Conservation (phyloP, 35 echinoderm and acorn worm species). For the Ophiothrix spiculata region DNA sequence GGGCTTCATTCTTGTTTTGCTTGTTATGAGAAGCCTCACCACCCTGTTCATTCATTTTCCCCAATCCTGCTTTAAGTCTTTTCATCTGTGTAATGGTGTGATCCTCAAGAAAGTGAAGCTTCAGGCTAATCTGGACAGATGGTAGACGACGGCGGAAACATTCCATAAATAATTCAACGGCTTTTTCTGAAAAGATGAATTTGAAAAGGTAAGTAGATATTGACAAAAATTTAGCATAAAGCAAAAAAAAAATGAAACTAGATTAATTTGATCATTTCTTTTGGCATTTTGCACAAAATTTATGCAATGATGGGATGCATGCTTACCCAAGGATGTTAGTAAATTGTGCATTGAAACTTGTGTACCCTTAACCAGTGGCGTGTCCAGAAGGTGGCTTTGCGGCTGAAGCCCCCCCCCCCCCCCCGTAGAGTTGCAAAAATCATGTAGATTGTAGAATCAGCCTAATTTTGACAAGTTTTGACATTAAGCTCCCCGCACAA, state of each 20-base stretch:
- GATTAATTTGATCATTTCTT: too few species aligned
- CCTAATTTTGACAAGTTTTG: too few species aligned
- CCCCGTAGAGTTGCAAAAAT: too few species aligned
- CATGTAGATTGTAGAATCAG: too few species aligned
- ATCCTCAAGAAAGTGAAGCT: neutral
- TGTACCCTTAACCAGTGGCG: neutral
- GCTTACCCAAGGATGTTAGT: neutral
- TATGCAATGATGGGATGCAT: neutral
- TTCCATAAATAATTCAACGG: neutral
- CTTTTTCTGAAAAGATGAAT: neutral
- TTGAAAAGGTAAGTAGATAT: neutral
- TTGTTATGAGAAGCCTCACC: neutral
- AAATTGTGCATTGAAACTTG: neutral
- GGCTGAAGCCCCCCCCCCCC: too few species aligned
- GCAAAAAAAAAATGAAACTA: neutral
- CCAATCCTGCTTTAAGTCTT: neutral
- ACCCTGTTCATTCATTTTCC: slow-evolving; percentile 10
- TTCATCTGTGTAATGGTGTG: neutral
- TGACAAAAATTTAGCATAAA: neutral
- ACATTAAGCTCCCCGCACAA: too few species aligned
- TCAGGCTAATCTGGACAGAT: neutral
- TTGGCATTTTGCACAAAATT: too few species aligned
- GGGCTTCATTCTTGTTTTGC: neutral
- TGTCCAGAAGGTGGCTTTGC: too few species aligned
- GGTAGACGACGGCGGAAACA: neutral